phyloP scores from a whole-genome alignment of 2,888 invertebrate genomes.

The Parnassius orleans region DNA sequence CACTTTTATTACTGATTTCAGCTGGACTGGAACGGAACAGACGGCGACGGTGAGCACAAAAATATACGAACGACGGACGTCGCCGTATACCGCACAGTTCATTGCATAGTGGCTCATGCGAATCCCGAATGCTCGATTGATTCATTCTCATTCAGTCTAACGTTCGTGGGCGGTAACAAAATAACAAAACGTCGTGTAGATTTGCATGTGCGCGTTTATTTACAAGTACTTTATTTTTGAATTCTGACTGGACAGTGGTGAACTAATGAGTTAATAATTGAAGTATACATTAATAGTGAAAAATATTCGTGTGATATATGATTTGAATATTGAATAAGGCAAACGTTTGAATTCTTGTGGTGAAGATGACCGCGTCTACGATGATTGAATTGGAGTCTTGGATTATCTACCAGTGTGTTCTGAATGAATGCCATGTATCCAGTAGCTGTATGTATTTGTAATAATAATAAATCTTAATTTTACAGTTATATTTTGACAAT shows the following conservation, averaged over 20 bases:
- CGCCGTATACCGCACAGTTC: constrained; percentile 10
- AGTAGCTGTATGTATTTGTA: constrained; percentile 81
- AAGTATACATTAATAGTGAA: constrained; percentile 30
- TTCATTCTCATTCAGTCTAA: constrained; percentile 44
- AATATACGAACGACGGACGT: neutral
- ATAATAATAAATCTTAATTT: constrained; percentile 15
- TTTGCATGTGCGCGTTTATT: constrained; percentile 51
- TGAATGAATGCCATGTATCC: constrained; percentile 84
- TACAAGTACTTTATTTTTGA: constrained; percentile 43
- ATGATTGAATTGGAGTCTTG: constrained; percentile 86
- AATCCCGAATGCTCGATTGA: constrained; percentile 48
- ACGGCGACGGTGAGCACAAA: neutral
- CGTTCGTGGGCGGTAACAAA: constrained; percentile 61
- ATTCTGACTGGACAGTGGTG: constrained; percentile 51
- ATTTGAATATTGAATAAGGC: constrained; percentile 44
- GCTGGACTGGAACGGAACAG: neutral
- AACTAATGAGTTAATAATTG: constrained; percentile 33
- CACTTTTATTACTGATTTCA: constrained; percentile 3
- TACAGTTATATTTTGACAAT: neutral
- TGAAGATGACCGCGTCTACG: constrained; percentile 76
- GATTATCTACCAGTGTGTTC: constrained; percentile 85
- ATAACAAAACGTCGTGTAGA: constrained; percentile 54
- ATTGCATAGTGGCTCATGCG: constrained; percentile 26
- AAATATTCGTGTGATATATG: constrained; percentile 39
- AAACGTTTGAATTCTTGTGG: constrained; percentile 34